These are phyloP conservation scores for Aegypius monachus DNA, from an alignment of 2,113 vertebrate genomes.

Conservation along the genomic window DNA sequence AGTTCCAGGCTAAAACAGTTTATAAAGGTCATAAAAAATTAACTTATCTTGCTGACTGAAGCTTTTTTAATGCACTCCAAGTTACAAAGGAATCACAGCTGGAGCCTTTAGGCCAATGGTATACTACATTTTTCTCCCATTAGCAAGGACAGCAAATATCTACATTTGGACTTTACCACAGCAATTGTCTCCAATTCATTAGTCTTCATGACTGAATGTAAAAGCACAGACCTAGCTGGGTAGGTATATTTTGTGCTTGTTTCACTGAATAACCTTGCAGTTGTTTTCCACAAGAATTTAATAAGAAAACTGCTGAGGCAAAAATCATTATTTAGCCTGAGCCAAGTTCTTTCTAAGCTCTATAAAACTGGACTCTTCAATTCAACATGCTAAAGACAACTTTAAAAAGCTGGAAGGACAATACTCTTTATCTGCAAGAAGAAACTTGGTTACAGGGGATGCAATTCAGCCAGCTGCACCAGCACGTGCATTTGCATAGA, in stretches of 20 bases:
- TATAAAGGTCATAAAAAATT: constrained; percentile 79
- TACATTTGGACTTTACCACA: constrained; percentile 69
- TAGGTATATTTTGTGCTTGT: constrained; percentile 18
- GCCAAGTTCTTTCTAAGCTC: background rate
- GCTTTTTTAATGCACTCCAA: constrained; percentile 76
- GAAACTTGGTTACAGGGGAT: background rate
- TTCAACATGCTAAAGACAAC: background rate
- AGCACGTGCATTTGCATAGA: accelerated
- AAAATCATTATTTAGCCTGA: background rate
- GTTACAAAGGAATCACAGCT: constrained; percentile 70
- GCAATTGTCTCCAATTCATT: constrained; percentile 60
- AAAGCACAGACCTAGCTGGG: background rate
- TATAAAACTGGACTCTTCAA: background rate
- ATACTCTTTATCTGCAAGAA: background rate
- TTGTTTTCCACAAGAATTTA: background rate
- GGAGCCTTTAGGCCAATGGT: constrained; percentile 65
- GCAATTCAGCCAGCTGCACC: background rate
- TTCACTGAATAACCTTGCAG: background rate
- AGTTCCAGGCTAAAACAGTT: constrained; percentile 72
- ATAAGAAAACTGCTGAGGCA: background rate
- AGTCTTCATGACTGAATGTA: constrained; percentile 57
- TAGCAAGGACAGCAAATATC: constrained; percentile 73
- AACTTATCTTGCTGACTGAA: constrained; percentile 76
- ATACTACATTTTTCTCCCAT: constrained; percentile 76
- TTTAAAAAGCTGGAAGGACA: background rate